phyloP scores from a whole-genome alignment of 2,113 vertebrate species.

The Tinamus guttatus region DNA sequence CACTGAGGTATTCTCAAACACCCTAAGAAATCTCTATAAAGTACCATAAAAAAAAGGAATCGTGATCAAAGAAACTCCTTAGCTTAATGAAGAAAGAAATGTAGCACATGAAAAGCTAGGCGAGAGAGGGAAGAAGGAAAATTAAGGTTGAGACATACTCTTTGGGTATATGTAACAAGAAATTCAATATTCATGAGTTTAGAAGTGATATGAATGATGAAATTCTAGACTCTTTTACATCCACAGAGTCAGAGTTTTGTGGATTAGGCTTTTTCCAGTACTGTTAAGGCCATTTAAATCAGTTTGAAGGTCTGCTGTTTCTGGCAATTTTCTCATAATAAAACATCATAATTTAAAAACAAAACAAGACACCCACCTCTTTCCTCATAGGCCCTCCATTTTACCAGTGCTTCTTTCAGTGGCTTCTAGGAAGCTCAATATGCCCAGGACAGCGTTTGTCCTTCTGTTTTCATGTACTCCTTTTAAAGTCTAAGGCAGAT shows the following conservation, averaged over 20 bases:
- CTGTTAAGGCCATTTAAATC: neutral
- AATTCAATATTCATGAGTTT: neutral
- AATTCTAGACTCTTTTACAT: neutral
- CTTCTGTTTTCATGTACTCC: neutral
- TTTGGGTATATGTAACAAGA: neutral
- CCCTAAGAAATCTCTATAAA: neutral
- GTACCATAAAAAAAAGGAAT: neutral
- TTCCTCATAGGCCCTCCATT: neutral
- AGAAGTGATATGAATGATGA: neutral
- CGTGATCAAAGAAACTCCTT: neutral
- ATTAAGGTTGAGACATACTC: neutral
- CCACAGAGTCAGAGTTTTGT: neutral
- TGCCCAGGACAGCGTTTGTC: neutral
- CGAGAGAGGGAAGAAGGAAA: neutral
- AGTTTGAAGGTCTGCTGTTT: neutral
- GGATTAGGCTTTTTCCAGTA: neutral
- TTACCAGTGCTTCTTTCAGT: neutral
- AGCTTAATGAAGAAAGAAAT: neutral
- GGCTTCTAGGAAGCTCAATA: neutral
- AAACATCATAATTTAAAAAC: neutral
- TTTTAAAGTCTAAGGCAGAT: slow-evolving; percentile 27
- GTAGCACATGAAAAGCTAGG: neutral
- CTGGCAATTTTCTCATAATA: neutral
- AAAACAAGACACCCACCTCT: neutral
- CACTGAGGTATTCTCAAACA: neutral